phyloP scores from a whole-genome alignment of 2,797 vertebrate species.

The Eidolon dupreanum region DNA sequence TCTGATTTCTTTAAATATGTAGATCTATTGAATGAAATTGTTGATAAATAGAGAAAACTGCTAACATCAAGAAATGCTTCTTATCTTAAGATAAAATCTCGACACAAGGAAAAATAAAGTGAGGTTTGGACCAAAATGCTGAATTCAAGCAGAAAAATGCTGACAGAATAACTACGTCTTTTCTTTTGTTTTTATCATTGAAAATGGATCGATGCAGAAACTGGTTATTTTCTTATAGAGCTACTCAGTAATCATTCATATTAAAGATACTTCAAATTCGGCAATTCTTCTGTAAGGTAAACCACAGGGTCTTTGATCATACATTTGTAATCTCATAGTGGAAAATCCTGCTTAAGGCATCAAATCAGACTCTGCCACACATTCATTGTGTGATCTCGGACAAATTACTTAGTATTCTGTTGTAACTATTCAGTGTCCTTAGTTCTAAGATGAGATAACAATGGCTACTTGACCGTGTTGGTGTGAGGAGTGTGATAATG shows the following conservation, averaged over 20 bases:
- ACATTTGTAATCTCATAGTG: neutral
- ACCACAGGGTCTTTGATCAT: neutral
- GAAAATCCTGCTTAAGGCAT: neutral
- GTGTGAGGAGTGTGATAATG: neutral
- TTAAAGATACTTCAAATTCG: neutral
- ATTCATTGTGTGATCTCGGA: neutral
- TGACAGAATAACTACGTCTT: neutral
- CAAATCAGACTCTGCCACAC: neutral
- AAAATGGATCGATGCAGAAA: neutral
- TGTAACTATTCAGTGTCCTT: neutral
- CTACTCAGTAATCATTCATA: neutral
- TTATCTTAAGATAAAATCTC: constrained; percentile 21
- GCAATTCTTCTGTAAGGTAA: neutral
- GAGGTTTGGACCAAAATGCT: neutral
- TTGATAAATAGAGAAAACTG: neutral
- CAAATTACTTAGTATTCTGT: neutral
- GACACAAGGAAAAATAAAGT: neutral
- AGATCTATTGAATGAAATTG: neutral
- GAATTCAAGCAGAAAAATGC: neutral
- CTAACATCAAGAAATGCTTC: neutral
- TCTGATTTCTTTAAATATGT: neutral
- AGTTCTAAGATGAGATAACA: neutral
- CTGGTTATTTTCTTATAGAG: neutral
- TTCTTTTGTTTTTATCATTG: neutral
- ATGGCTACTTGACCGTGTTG: no score